Evolutionary conservation across 2,888 invertebrate genomes (phyloP).

Genomic region (Tromatobia lineatoria): DNA sequence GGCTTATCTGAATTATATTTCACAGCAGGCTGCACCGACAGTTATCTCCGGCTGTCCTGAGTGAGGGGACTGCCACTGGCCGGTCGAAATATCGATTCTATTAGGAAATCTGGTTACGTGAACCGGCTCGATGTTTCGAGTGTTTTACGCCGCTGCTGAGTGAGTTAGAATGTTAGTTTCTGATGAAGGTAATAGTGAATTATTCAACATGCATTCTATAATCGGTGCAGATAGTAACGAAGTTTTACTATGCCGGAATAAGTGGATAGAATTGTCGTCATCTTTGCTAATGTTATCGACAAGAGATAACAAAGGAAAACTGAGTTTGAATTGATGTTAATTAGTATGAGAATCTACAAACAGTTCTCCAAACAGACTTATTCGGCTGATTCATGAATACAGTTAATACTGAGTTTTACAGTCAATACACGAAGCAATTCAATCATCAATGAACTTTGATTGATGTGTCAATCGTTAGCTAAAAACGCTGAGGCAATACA

Average conservation of each 20-base stretch:
- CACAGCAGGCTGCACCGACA: not conserved
- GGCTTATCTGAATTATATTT: constrained; percentile 15
- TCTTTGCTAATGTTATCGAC: too few relatives aligned
- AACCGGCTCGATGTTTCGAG: constrained; percentile 53
- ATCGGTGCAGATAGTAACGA: not conserved
- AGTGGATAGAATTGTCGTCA: too few relatives aligned
- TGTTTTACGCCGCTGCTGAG: not conserved
- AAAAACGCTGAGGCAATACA: too few relatives aligned
- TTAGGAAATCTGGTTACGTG: constrained; percentile 70
- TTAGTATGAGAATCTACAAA: too few relatives aligned
- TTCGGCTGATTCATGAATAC: too few relatives aligned
- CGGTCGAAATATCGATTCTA: constrained; percentile 67
- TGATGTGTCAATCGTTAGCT: too few relatives aligned
- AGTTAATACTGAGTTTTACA: too few relatives aligned
- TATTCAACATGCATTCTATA: not conserved
- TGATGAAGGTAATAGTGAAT: not conserved
- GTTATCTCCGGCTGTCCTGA: not conserved
- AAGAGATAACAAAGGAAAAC: too few relatives aligned
- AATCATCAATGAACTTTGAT: too few relatives aligned
- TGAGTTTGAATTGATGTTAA: too few relatives aligned
- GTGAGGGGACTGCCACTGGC: not conserved
- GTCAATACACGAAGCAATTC: too few relatives aligned
- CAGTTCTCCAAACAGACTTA: too few relatives aligned
- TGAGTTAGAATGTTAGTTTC: not conserved
- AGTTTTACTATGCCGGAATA: not conserved